Evolutionary conservation across 1,140 invertebrate species (phyloP), one percentile per base, ranked within the genome.

Genomic region (Macrotrachela quadricornifera): DNA sequence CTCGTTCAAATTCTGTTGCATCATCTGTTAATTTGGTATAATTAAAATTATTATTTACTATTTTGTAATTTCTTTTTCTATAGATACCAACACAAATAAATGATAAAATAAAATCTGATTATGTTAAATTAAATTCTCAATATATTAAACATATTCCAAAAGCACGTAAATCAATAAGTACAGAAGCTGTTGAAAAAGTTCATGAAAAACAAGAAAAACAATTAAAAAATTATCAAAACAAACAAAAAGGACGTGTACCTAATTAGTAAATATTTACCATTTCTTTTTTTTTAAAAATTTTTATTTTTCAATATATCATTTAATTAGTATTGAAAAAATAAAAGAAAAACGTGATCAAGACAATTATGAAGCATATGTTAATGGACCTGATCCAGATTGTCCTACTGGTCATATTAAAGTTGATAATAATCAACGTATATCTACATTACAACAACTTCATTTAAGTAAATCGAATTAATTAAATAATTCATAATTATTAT

Each of bases 361-460:
- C 14, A 71, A 73, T 59, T 64, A 71, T 47, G 70, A 74, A 10
- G 61, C 64, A 40, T 58, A 64, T 47, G 62, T 61, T 21, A 65
- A 66, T 51, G 59, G 66, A 43, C 66, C 69, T 17, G 74, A 80
- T 64, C 71, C 74, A n/a, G 71, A 76, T 43, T 78, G 79, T 66
- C 82, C 83, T 14, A 67, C 73, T 0, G 83, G 82, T 18, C 80
- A 86, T 68, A 73, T 81, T 37, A 66, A 78, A 12, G 69, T 88
- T 46, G 78, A 80, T 18, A 81, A 87, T 55, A 69, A 75, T 18
- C 82, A 88, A 62, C 74, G 83, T 15, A 71, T 77, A 49, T 78
- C 80, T 59, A 83, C 81, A 6, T 64, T 88, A 1, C 79, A 63
- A 77, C 81, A 73, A 84, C 84, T 87, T 67, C 72, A 75, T 62